Base-by-base conservation (phyloP, 2,888 invertebrate species). In the Protophormia terraenovae region DNA sequence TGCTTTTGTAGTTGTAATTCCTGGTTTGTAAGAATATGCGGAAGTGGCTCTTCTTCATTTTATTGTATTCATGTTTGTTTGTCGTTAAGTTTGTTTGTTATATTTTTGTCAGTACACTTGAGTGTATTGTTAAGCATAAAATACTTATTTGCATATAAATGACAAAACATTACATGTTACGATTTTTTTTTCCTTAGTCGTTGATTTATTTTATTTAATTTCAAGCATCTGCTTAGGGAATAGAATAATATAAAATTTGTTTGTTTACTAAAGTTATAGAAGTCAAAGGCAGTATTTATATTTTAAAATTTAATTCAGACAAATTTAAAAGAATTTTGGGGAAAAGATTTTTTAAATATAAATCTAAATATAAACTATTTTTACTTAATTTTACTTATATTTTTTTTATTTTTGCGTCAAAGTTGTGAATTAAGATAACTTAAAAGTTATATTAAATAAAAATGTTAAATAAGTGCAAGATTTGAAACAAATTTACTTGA, bases 141-240 rank as follows among this genome's bases (percentile, higher is more conserved):
- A 77, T 50, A 7, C 76, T 67, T 27, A 84, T 84, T 84, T 76
- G 84, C 76, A 84, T 81, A 66, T 76, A 84, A 84, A 84, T 81
- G 76, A 72, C 50, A 72, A 80, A 66, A 67, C 41, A 80, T 50
- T 53, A 47, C 38, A 80, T 64, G 38, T 58, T 62, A 58, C 22
- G 29, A 76, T 67, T 19, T 60, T 67, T 3, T 32, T 45, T 22
- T 64, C 27, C 12, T 69, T 5, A 35, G 64, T 41, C 55, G 19
- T 38, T 62, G 62, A 35, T 19, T 16, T 27, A 53, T 53, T 76
- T 66, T n/a, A n/a, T n/a, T n/a, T 35, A 19, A 32, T 29, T 66
- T 66, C 10, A 32, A 67, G n/a, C 45, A 22, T 55, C 22, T 73
- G 55, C 14, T 41, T 19, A 19, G 19, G 29, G 16, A 71, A 53